Base-by-base conservation (phyloP, 2,113 vertebrate species). In the Ciconia stormi region DNA sequence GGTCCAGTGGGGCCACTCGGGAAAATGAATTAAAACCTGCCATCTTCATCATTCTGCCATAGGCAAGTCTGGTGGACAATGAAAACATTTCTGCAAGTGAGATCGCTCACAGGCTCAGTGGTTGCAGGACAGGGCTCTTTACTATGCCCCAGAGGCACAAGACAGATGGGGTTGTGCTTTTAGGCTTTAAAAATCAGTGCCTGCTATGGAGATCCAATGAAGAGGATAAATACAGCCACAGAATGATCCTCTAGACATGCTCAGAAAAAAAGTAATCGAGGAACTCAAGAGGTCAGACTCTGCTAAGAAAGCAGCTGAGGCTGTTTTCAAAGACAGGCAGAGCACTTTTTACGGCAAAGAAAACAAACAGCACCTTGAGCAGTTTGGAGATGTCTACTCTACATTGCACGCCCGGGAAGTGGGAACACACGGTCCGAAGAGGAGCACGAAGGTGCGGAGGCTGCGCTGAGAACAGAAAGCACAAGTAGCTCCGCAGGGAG, bases 161-260 rank as follows among this genome's bases (percentile, higher is more conserved):
- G 86, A 77, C 96, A 97, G 92, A 95, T 85, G 90, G 96, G 82
- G 49, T n/a, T 90, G 85, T 80, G 95, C 87, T 94, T 94, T 94
- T 30, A 94, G 85, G 84, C 86, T 90, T 78, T 73, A 32, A 94
- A 90, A 90, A 90, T 44, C 79, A 49, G 79, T 3, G 38, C 67
- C 71, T 59, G 79, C 67, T 38, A 46, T 0, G 0, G 40, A 36
- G 89, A 84, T 34, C 52, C 80, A 55, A 15, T 0, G 36, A 46
- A 44, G 74, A 66, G 69, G 67, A 94, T 46, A 93, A 92, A 90
- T 11, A 49, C 55, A 50, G 71, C 59, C 87, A n/a, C 36, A 1
- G 21, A 93, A 72, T 0, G 49, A 91, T 67, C 66, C 77, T 72
- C 29, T 6, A 66, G 67, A 38, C 56, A 25, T 4, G 47, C 66